Evolutionary conservation across 2,797 vertebrate genomes (phyloP).

Genomic region (Etheostoma nigrum): DNA sequence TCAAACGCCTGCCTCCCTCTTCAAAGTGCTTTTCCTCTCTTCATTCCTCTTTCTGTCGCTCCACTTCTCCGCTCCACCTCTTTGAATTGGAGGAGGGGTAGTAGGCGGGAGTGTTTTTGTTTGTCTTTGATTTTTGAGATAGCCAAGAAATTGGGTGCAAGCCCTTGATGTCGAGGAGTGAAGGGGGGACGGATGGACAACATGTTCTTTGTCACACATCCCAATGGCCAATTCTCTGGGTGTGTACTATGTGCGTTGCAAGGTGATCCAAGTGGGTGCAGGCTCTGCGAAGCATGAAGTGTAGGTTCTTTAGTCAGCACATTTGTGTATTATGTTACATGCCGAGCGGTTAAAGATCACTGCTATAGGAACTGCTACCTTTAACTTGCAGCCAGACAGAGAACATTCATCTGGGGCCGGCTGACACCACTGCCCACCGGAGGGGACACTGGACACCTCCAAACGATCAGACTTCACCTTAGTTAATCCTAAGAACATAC

Average conservation of each 20-base stretch:
- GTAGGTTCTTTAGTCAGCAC: constrained; percentile 75
- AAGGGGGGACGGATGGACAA: constrained; percentile 60
- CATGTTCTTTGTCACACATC: constrained; percentile 68
- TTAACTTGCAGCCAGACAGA: constrained; percentile 75
- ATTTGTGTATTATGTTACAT: constrained; percentile 81
- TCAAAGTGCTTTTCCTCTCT: constrained; percentile 64
- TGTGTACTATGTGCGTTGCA: constrained; percentile 44
- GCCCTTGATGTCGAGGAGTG: constrained; percentile 82
- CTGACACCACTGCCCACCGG: constrained; percentile 78
- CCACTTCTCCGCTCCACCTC: constrained; percentile 53
- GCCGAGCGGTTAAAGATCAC: constrained; percentile 78
- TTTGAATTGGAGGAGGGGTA: constrained; percentile 68
- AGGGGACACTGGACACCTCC: constrained; percentile 74
- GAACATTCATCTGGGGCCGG: constrained; percentile 79
- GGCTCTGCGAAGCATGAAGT: constrained; percentile 79
- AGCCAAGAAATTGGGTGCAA: constrained; percentile 85
- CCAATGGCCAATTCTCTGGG: constrained; percentile 33
- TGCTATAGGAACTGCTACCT: constrained; percentile 66
- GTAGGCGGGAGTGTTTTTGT: constrained; percentile 81
- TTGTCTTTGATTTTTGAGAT: constrained; percentile 89
- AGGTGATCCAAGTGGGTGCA: constrained; percentile 74
- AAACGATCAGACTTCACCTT: constrained; percentile 57
- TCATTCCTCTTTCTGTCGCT: constrained; percentile 62
- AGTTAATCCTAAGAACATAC: constrained; percentile 75
- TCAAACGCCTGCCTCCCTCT: constrained; percentile 69